Evolutionary conservation across 2,797 vertebrate genomes (phyloP), one percentile per base, ranked within the genome.

Genomic region (Mastacembelus armatus): DNA sequence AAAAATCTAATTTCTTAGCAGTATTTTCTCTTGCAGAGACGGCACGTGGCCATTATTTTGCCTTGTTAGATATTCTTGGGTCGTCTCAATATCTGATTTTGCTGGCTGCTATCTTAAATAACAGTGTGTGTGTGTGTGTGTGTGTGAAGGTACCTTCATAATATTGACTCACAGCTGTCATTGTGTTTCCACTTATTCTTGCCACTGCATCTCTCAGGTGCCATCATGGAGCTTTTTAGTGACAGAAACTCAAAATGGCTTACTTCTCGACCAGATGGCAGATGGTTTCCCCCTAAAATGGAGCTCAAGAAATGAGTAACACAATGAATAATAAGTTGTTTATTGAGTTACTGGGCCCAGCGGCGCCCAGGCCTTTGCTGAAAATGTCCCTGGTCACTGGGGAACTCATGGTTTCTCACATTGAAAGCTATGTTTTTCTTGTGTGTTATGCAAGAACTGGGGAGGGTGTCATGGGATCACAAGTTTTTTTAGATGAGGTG

Each of bases 301-400:
- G 67, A 71, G 62, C 47, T 55, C 22, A 15, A 60, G 54, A 42
- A 36, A 65, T 70, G 66, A 78, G 73, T 42, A 75, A 55, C 57
- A 59, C 70, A 76, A 66, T 75, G 77, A 79, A 89, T 86, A 78
- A 71, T 64, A 75, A 70, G 60, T 66, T 77, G 80, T 81, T 78
- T 84, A 78, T 79, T 80, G 40, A 71, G 74, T 74, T 66, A 43
- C 51, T 19, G 59, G 42, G 45, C 68, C 47, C 74, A 36, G 62
- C 14, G 29, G 68, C 49, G 15, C 36, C 6, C 7, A 4, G 22
- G 47, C 52, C 44, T 27, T 6, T 44, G 38, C 50, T 21, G 56
- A 81, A 74, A 86, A 68, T 78, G 68, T 80, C 71, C 43, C 43
- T 15, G 51, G 80, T 78, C n/a, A 43, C 55, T 2, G 3, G 65